Evolutionary conservation across 2,797 vertebrate species (phyloP).

Genomic region (Morelia viridis): DNA sequence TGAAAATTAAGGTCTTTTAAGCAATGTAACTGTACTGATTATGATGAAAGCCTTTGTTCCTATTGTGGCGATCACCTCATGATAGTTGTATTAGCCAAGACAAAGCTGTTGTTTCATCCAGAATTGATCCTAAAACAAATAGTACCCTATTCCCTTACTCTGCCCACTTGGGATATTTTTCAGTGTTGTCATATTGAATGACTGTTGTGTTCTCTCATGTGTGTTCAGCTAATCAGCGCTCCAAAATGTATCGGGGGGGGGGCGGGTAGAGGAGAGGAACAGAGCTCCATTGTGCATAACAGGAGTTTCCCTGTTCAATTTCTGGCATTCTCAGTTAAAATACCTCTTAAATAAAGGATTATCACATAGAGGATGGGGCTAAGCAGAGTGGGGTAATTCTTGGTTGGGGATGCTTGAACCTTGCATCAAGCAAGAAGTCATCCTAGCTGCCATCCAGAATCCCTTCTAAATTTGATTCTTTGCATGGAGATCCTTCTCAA

Average conservation of each 20-base stretch:
- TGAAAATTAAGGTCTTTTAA: background rate
- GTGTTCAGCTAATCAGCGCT: background rate
- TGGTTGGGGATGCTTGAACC: background rate
- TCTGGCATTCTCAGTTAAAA: background rate
- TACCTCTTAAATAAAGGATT: background rate
- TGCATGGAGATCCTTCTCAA: background rate
- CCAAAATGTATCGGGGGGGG: background rate
- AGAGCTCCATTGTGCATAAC: background rate
- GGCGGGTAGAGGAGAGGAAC: background rate
- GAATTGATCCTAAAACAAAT: background rate
- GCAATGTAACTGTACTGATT: background rate
- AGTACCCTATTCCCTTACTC: background rate
- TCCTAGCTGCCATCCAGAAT: background rate
- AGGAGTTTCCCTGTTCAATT: background rate
- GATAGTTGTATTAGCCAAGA: background rate
- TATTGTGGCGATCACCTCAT: background rate
- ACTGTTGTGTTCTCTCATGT: background rate
- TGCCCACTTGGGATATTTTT: background rate
- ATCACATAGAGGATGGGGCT: background rate
- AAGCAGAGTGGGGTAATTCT: background rate
- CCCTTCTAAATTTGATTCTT: background rate
- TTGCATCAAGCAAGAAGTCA: background rate
- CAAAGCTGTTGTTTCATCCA: background rate
- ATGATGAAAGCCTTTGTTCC: background rate
- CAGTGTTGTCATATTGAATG: background rate